phyloP scores from a whole-genome alignment of 2,888 invertebrate species.

The Ernsta delagoae region DNA sequence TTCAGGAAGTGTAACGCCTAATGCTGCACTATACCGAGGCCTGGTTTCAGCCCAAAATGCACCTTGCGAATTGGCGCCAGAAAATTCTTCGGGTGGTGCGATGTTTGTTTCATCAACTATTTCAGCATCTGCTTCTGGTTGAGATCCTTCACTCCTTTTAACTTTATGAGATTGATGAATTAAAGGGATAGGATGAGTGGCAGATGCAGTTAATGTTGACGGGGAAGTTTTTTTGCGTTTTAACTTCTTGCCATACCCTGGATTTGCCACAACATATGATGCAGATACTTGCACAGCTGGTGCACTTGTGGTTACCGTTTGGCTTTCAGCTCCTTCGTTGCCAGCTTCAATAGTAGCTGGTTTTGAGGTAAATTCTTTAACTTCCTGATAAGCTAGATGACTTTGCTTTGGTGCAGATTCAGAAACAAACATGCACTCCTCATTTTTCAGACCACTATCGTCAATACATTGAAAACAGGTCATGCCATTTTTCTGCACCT shows the following conservation, averaged over 20 bases:
- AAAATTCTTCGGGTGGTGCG: constrained; percentile 80
- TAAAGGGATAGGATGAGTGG: constrained; percentile 54
- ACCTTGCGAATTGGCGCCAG: constrained; percentile 83
- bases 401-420: constrained; percentile 87
- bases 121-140: constrained; percentile 61
- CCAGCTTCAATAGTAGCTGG: constrained; percentile 65
- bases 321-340: constrained; percentile 68
- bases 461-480: constrained; percentile 91
- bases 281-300: constrained; percentile 66
- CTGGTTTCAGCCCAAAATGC: constrained; percentile 88
- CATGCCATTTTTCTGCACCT: constrained; percentile 89
- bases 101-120: constrained; percentile 69
- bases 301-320: constrained; percentile 69
- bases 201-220: constrained; percentile 51
- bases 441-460: constrained; percentile 88
- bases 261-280: constrained; percentile 68
- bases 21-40: constrained; percentile 86
- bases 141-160: constrained; percentile 67
- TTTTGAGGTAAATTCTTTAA: constrained; percentile 85
- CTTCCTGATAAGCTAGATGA: constrained; percentile 88
- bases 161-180: constrained; percentile 52
- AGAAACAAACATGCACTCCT: constrained; percentile 92
- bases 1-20: constrained; percentile 87
- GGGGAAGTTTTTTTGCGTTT: constrained; percentile 73
- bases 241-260: constrained; percentile 68